phyloP scores from a whole-genome alignment of 2,888 invertebrate species.

The Drosophila fungiperda region DNA sequence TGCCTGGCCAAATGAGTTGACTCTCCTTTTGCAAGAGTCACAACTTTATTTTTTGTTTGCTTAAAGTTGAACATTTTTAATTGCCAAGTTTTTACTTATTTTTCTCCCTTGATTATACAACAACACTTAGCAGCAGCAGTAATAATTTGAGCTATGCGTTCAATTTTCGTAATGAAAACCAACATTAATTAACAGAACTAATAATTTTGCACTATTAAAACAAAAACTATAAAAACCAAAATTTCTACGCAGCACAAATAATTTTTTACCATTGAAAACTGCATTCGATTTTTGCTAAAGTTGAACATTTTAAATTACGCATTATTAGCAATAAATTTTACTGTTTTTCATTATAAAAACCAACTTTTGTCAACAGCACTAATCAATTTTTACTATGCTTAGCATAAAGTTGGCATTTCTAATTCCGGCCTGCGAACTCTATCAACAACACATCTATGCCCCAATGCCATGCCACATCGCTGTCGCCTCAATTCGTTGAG shows the following conservation, averaged over 20 bases:
- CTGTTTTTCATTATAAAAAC: background rate
- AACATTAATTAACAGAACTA: too few species aligned
- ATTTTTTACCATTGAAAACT: background rate
- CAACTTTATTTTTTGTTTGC: slow-evolving; percentile 20
- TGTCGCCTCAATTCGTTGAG: slow-evolving; percentile 49
- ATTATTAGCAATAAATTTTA: background rate
- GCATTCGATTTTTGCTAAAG: background rate
- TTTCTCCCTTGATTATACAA: background rate
- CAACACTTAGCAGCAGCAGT: background rate
- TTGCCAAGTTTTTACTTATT: background rate
- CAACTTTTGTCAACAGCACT: background rate
- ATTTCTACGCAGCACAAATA: background rate
- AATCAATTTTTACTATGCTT: background rate
- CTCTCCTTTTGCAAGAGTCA: slow-evolving; percentile 30
- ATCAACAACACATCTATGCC: background rate
- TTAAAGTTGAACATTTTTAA: background rate
- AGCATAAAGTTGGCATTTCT: background rate
- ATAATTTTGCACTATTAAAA: too few species aligned
- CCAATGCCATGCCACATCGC: background rate
- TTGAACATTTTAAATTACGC: background rate
- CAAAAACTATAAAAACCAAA: too few species aligned
- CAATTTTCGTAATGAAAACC: background rate
- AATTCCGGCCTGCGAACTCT: background rate
- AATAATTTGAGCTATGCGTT: background rate
- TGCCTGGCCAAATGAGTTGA: slow-evolving; percentile 38